Base-by-base conservation (phyloP, 35 echinoderm and acorn worm species). In the Heliocidaris tuberculata region DNA sequence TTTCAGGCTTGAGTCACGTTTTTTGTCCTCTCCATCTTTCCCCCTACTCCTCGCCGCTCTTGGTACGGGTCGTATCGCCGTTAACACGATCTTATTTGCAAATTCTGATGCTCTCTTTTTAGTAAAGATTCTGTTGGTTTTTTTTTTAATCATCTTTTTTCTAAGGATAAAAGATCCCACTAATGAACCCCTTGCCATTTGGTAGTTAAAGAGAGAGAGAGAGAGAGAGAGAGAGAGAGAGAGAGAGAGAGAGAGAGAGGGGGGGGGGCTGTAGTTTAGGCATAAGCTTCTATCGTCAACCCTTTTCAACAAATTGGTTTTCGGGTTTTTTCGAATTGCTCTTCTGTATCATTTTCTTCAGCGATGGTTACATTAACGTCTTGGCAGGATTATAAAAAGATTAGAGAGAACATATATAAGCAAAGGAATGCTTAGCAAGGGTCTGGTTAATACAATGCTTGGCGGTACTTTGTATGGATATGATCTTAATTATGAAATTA, bases 241-340 rank as follows among this genome's bases (percentile, higher is more conserved):
- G 21, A 70, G 17, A 15, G 60, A 42, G 35, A 42, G 35, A 42
- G 3, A 42, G 35, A 42, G 21, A 70, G 60, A 15, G 60, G n/a
- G n/a, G n/a, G n/a, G n/a, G n/a, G n/a, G 4, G 60, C 60, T 70
- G 17, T 2, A 78, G 65, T 78, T 8, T 4, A 78, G 7, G 21
- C 65, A 78, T 78, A 7, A n/a, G 65, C 65, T 78, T 78, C 27
- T 78, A 19, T 78, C 65, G 65, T 78, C 65, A 78, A 21, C 65
- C 65, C 65, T 78, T 78, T 78, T 78, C 65, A n/a, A 78, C 65
- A 78, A 78, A 78, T 78, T 78, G 65, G 21, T 78, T 78, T 78
- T 78, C 27, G 65, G 21, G 6, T 78, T 78, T n/a, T 70, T 78
- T 27, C 27, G 6, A 6, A 0, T 65, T 6, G 15, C 17, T 70